Base-by-base conservation (phyloP, 2,888 invertebrate genomes). In the Argyresthia albistria region DNA sequence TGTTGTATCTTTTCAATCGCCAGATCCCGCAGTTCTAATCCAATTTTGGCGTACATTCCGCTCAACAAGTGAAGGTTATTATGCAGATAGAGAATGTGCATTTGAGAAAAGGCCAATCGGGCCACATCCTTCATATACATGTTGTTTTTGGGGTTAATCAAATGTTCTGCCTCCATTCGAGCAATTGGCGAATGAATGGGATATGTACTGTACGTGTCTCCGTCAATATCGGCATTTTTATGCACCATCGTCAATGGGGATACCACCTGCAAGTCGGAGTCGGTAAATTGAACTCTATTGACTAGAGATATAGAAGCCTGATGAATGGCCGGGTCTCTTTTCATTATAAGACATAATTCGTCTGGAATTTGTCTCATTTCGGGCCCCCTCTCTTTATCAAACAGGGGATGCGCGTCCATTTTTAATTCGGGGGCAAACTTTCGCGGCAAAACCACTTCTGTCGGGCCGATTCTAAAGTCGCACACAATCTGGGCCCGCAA, bases 181-280 rank as follows among this genome's bases (percentile, higher is more conserved):
- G 47, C 47, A 2, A 47, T 14, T 12, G 11, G 11, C n/a, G 47
- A 47, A 47, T 35, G 25, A n/a, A 47, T 47, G 35, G 47, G 47
- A 12, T 47, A 47, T 35, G 35, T 35, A 35, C 47, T 35, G 35
- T 47, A 47, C 35, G 47, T 47, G 35, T 47, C 47, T 11, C 47
- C 47, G 35, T 47, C 47, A n/a, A 47, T 47, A 35, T 47, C 47
- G 47, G 47, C 47, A 35, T 47, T 47, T 12, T 47, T 47, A 12
- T 47, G 47, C 8, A 35, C 47, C 47, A 47, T 47, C n/a, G 47
- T 47, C 35, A 47, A 35, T n/a, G 47, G 47, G 8, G 47, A 47
- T 11, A 47, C 47, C 12, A 47, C 35, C n/a, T 35, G 35, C 11
- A 35, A 6, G 14, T 47, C 47, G 25, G 11, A 35, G 47, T 47